Evolutionary conservation across 2,797 vertebrate species (phyloP).

Genomic region (Prunella strophiata): DNA sequence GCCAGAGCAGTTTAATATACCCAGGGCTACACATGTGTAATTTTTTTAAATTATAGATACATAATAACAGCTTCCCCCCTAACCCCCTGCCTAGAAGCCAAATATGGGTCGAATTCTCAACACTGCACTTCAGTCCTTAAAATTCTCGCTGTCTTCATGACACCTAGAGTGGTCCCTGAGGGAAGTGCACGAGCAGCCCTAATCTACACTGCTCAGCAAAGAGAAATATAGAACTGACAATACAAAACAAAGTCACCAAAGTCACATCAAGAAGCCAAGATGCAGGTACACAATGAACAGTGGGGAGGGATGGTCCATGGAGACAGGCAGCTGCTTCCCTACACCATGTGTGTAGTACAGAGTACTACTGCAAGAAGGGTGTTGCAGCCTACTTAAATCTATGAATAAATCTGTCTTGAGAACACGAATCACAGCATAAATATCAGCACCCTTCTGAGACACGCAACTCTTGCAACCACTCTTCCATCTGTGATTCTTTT

Average conservation of each 20-base stretch:
- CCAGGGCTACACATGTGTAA: background rate
- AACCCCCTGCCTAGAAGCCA: background rate
- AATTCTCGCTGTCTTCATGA: background rate
- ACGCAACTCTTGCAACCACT: background rate
- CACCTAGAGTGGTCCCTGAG: background rate
- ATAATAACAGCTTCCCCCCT: background rate
- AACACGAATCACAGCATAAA: conserved; percentile 9
- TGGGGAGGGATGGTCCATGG: background rate
- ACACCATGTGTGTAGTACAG: background rate
- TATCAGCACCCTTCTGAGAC: conserved; percentile 30
- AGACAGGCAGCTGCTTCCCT: background rate
- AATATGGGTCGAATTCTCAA: background rate
- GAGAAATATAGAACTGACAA: background rate
- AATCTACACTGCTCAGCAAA: background rate
- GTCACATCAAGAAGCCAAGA: background rate
- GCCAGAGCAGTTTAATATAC: background rate
- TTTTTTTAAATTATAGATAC: background rate
- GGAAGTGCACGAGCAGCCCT: background rate
- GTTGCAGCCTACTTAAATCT: conserved; percentile 34
- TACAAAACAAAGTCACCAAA: background rate
- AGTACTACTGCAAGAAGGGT: conserved; percentile 20
- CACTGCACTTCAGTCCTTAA: background rate
- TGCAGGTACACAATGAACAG: background rate
- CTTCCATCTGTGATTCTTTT: conserved; percentile 20
- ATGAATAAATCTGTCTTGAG: conserved; percentile 32